phyloP scores from a whole-genome alignment of 92 coral and sea anemone species.

The Blastomussa wellsi region DNA sequence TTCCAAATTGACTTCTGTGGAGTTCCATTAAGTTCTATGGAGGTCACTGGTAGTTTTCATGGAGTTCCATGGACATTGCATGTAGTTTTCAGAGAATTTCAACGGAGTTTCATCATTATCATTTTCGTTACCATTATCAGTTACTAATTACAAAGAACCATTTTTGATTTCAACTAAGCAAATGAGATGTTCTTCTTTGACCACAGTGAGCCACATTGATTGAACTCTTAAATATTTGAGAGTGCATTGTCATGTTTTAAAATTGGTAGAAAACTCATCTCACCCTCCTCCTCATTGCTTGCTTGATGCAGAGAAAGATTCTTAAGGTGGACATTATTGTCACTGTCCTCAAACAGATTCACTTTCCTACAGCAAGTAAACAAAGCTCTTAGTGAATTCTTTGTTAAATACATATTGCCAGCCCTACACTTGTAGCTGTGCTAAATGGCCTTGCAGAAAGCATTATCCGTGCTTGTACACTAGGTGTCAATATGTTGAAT shows the following conservation, averaged over 20 bases:
- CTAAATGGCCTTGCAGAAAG: no score
- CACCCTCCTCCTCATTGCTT: constrained; percentile 94
- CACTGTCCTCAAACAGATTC: constrained; percentile 90
- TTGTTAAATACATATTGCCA: not conserved
- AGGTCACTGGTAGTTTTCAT: no score
- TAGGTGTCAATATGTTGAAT: no score
- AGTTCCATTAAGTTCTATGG: no score
- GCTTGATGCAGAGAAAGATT: constrained; percentile 94
- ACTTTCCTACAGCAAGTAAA: constrained; percentile 64
- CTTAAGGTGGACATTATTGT: constrained; percentile 84
- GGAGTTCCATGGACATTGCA: no score
- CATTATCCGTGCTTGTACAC: no score
- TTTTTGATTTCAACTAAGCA: no score
- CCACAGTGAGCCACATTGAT: not conserved
- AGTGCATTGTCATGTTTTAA: not conserved
- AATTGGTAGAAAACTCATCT: not conserved
- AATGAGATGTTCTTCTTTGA: no score
- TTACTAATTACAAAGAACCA: not conserved
- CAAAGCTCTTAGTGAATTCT: not conserved
- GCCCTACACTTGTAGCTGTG: not conserved
- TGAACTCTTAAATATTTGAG: not conserved
- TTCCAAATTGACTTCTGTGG: no score
- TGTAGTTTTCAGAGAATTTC: no score
- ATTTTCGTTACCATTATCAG: no score
- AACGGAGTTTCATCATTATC: no score